Evolutionary conservation across 2,797 vertebrate species (phyloP), one percentile per base, ranked within the genome.

Genomic region (Karalla daura): DNA sequence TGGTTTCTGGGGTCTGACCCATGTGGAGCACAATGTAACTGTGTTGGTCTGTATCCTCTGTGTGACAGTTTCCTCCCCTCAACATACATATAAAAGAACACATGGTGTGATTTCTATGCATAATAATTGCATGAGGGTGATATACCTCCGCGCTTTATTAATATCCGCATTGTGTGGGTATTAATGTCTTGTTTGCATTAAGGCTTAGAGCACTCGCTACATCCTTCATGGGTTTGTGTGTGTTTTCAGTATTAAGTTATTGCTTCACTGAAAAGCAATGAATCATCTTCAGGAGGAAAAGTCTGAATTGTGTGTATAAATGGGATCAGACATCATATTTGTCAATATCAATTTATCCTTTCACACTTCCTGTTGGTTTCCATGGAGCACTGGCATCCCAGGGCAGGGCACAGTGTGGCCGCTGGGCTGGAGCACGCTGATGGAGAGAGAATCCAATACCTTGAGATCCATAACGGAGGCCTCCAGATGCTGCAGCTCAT

Each of bases 381-480:
- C 36, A 47, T 44, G 21, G 61, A 45, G 46, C 18, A 14, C 47
- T 30, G 50, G 64, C 68, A 53, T 61, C 78, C 61, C 0, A 4
- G 40, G 44, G 62, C 5, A 0, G 7, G 14, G n/a, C 30, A 17
- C 27, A 20, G 66, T 85, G 81, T 64, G 24, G 52, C 36, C 6
- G 4, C 30, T 37, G 30, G 21, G 20, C 41, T 11, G 25, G 18
- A 44, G 40, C 50, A 81, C 76, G 64, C 49, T 80, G 81, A 88
- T 85, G 63, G 70, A n/a, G 37, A 73, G 66, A 67, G 49, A 81
- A 81, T 49, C 53, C 59, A 72, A 62, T 80, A 76, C 59, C 63
- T 63, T 35, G 41, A 47, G 33, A 78, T 76, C 56, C 41, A 70
- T 55, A 45, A 46, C 17, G 2, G 28, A 43, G 59, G 54, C 36